Base-by-base conservation (phyloP, 2,113 vertebrate genomes). In the Chaenogobius annularis region DNA sequence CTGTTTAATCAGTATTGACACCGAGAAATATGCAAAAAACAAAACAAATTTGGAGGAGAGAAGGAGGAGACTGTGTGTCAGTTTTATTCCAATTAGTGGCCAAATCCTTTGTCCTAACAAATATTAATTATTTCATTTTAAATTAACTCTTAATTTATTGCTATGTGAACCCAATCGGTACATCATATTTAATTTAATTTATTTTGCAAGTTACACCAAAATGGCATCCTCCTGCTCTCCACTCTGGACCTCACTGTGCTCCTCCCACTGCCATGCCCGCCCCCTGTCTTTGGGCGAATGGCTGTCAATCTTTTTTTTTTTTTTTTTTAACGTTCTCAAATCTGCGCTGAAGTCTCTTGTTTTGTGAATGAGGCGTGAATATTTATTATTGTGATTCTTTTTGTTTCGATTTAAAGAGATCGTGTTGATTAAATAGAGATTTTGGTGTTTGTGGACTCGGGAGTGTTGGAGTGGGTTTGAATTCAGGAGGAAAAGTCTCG, bases 1-100 rank as follows among this genome's bases (percentile, higher is more conserved):
- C 64, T 69, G 78, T 69, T 58, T 78, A 55, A 81, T 63, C 61
- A 37, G 47, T 67, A 66, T 55, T 67, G 85, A 73, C 43, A 66
- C 1, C 26, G 26, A 78, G 74, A 89, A 88, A 91, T 92, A 92
- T 92, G 91, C 91, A 93, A 83, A 87, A 85, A 83, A 63, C 58
- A 59, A 63, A 78, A 70, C 78, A 58, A 61, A 71, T 20, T 22
- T 47, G 63, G 43, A 72, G 71, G 71, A 69, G 44, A 20, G 68
- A 5, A 10, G 46, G 70, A 61, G 31, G 35, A 40, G 55, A 17
- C 44, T 20, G 8, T 17, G 47, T 12, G 72, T 75, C 58, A 19
- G 20, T 64, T 15, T 35, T 61, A 17, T 35, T 61, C 2, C 13
- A 26, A 26, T 61, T 61, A 17, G 58, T 35, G 58, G 7, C 56